Evolutionary conservation across 2,113 vertebrate genomes (phyloP).

Genomic region (Tetraodon nigroviridis): DNA sequence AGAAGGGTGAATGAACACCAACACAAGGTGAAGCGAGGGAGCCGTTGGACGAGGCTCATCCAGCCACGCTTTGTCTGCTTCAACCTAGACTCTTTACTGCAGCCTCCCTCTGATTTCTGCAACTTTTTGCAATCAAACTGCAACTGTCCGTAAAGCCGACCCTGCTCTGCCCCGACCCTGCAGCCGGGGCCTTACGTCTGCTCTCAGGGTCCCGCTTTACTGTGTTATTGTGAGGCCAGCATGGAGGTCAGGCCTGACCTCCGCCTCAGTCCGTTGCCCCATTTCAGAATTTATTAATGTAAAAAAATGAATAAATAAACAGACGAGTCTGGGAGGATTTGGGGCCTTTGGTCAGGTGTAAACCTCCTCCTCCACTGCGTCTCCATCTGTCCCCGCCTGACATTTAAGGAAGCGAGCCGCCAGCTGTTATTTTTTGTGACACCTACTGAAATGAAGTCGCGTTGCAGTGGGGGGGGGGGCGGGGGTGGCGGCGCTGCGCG

Average conservation of each 20-base stretch:
- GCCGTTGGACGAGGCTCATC: conserved; percentile 42
- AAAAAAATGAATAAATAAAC: no score
- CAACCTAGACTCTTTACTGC: conserved; percentile 28
- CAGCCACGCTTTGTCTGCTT: conserved; percentile 45
- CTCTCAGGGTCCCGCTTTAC: no score
- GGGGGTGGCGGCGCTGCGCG: background rate
- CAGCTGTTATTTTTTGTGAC: conserved; percentile 57
- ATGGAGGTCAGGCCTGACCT: no score
- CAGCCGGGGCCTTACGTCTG: no score
- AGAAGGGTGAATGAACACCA: conserved; percentile 24
- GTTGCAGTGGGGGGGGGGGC: conserved; percentile 27
- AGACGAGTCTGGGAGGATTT: background rate
- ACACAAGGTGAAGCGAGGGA: no score
- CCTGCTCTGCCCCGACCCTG: no score
- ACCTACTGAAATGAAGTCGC: conserved; percentile 48
- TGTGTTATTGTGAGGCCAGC: no score
- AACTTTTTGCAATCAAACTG: background rate
- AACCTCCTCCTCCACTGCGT: conserved; percentile 35
- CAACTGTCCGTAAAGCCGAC: background rate
- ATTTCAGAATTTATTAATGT: no score
- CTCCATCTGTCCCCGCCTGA: conserved; percentile 48
- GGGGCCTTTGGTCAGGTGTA: conserved; percentile 29
- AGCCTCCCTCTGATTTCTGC: conserved; percentile 21
- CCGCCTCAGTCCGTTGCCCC: no score
- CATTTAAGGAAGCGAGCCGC: conserved; percentile 41